Conservation (phyloP, 2,888 invertebrate species). For the Drosophila ustulata region DNA sequence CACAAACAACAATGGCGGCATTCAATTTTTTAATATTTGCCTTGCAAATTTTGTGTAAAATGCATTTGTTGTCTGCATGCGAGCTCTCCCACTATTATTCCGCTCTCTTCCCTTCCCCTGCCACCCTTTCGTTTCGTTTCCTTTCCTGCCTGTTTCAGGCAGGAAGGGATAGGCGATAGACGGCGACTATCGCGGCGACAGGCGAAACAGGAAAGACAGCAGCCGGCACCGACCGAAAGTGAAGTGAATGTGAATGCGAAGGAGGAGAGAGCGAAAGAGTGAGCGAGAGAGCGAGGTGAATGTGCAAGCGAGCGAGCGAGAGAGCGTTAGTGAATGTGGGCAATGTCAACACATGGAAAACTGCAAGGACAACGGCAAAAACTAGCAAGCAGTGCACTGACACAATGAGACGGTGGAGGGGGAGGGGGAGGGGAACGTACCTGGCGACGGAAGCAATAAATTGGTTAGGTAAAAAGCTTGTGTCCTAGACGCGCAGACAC, state of each 20-base stretch:
- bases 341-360: conserved; percentile 78
- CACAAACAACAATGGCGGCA: conserved; percentile 57
- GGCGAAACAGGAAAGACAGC: conserved; percentile 32
- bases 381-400: conserved; percentile 27
- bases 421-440: conserved; percentile 6
- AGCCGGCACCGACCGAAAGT: conserved; percentile 48
- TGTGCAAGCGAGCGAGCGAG: background rate
- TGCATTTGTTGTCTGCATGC: conserved; percentile 75
- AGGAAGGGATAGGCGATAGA: conserved; percentile 32
- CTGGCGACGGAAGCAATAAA: conserved; percentile 72
- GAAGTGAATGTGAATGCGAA: conserved; percentile 17
- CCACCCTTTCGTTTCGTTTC: background rate
- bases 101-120: background rate
- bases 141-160: conserved; percentile 2
- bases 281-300: conserved; percentile 3
- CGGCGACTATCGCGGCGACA: conserved; percentile 21
- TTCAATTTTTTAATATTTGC: conserved; percentile 78
- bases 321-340: conserved; percentile 21
- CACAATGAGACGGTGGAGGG: conserved; percentile 8
- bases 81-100: conserved; percentile 6
- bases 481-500: conserved; percentile 72
- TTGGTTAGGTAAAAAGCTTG: conserved; percentile 78
- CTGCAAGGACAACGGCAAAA: conserved; percentile 72
- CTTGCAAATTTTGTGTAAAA: conserved; percentile 76
- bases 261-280: background rate